Evolutionary conservation across 2,113 vertebrate species (phyloP).

Genomic region (Dipodomys stephensi): DNA sequence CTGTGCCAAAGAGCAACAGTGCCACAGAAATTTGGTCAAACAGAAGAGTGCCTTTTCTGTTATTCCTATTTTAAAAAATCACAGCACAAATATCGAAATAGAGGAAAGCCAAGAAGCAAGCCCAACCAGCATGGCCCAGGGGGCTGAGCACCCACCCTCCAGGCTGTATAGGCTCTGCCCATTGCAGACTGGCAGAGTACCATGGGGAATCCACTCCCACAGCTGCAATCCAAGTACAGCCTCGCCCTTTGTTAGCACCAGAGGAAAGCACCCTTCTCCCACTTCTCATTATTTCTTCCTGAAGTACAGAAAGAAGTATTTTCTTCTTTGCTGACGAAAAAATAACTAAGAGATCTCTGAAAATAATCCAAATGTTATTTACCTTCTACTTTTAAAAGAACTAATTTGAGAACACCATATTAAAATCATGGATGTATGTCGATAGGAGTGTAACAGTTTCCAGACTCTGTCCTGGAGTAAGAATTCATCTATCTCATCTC

Average conservation of each 20-base stretch:
- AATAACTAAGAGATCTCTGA: background rate
- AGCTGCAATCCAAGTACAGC: background rate
- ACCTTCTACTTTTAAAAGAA: conserved; percentile 35
- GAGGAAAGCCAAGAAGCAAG: conserved; percentile 21
- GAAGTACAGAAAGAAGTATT: background rate
- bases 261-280: conserved; percentile 34
- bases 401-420: conserved; percentile 2
- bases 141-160: background rate
- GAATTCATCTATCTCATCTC: background rate
- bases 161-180: background rate
- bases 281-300: background rate
- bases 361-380: conserved; percentile 34
- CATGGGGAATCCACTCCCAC: background rate
- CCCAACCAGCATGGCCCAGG: background rate
- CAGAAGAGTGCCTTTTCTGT: background rate
- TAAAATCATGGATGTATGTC: conserved; percentile 29
- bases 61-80: background rate
- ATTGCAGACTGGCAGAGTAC: background rate
- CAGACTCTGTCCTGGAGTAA: background rate
- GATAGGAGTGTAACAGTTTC: background rate
- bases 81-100: conserved; percentile 5
- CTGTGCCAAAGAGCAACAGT: background rate
- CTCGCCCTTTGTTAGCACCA: background rate
- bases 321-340: background rate
- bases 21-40: background rate